Evolutionary conservation across 2,888 invertebrate genomes (phyloP), one percentile per base, ranked within the genome.

Genomic region (Meiosimyza platycephala): DNA sequence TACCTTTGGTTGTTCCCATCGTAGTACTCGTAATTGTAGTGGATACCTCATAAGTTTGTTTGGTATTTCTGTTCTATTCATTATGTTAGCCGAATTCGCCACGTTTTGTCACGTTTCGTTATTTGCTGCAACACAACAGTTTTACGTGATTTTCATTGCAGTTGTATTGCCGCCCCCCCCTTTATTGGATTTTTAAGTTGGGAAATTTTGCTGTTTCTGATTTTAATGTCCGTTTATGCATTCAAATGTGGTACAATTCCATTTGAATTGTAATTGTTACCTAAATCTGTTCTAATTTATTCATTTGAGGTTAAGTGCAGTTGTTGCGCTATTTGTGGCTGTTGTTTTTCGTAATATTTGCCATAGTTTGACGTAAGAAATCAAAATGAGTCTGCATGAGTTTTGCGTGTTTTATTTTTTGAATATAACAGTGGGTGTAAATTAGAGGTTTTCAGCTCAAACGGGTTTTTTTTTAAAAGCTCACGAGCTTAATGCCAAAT

Each of bases 31-130:
- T 4, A 28, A 4, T 28, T 28, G 28, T 3, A 28, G 28, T 28
- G 28, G 28, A 28, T 28, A 28, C 28, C 28, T 28, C 28, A 28
- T 28, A 28, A 28, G 28, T 28, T 28, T 28, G 28, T 28, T 28
- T 40, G 9, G 9, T 40, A 40, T 9, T 40, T 40, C 9, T 40
- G 9, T 40, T 40, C 54, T 28, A 22, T 28, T 50, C 55, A 16
- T 40, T 15, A 51, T 63, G 62, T 63, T 73, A 76, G 74, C 74
- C 74, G 22, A 75, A 74, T 55, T 57, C 60, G 47, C 22, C 50
- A 51, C 70, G 57, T 60, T 59, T 55, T 18, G 69, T 76, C 80
- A 81, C 79, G 78, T 78, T 75, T 68, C 54, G 12, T 72, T 78
- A 74, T 76, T 78, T 78, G 75, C 74, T 72, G 63, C 64, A 40